Base-by-base conservation (phyloP, 2,888 invertebrate genomes). In the Branchipolynoe longqiensis region DNA sequence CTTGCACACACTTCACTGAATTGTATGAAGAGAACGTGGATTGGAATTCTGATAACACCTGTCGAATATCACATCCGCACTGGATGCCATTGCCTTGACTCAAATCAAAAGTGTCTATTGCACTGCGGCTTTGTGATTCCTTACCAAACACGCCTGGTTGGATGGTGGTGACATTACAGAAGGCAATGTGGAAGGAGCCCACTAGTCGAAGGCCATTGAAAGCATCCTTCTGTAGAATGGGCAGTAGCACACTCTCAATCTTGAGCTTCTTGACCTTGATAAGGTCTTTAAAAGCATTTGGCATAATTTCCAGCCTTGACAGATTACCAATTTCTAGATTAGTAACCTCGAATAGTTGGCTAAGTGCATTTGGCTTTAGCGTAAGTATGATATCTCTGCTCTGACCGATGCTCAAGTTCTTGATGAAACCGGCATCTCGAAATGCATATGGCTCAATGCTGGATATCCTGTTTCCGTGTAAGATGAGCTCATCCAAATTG, bases 371-470 rank as follows among this genome's bases (percentile, higher is more conserved):
- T 1, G 69, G 69, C 14, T 69, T 33, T 6, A 69, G 69, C 18
- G 69, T 69, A 18, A 69, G 69, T 69, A 22, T 14, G 22, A 69
- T 38, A 3, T 69, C 38, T 33, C 18, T 33, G 18, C 25, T 69
- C 12, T 69, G 69, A 0, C 69, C 69, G 22, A 69, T 69, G n/a
- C 69, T 69, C 36, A 69, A 38, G 2, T 18, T 33, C 36, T 33
- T 69, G 38, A 69, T 69, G 33, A n/a, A 69, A 69, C 69, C 69
- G 25, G 36, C 38, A 22, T 38, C 69, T 38, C 69, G 33, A 69
- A 69, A 69, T 12, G 69, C 69, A 69, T 69, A 69, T n/a, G 8
- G n/a, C n/a, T 69, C 69, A 69, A 69, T 69, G 25, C 18, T 69
- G 69, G 69, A 69, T 38, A 69, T 69, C 18, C 38, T 69, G 38